These are phyloP conservation scores for Montifringilla adamsi DNA, from an alignment of 2,113 vertebrate genomes.

Conservation along the genomic window DNA sequence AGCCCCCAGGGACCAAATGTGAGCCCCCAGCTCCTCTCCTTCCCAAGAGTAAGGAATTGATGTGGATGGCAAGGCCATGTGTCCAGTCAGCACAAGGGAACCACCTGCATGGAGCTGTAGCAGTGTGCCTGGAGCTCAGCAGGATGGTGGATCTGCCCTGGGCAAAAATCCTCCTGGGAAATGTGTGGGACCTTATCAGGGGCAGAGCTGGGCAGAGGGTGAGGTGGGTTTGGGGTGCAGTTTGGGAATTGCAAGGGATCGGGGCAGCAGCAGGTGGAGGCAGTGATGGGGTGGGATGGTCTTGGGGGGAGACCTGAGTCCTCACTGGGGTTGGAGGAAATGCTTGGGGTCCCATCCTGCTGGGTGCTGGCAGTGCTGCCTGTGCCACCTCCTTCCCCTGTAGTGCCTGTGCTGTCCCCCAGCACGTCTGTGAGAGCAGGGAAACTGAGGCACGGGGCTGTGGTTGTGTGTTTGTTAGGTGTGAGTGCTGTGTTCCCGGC, in stretches of 20 bases:
- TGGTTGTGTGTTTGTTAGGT: accelerated
- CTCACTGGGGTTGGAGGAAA: not conserved
- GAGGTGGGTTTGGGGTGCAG: not conserved
- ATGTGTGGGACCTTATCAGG: accelerated
- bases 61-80: accelerated
- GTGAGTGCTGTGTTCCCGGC: accelerated
- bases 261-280: not conserved
- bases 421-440: not conserved
- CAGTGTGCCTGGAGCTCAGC: not conserved
- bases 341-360: accelerated
- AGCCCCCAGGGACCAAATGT: accelerated
- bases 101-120: accelerated
- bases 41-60: accelerated
- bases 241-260: not conserved
- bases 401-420: no score
- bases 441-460: not conserved
- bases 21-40: not conserved
- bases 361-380: not conserved
- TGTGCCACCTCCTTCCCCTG: not conserved
- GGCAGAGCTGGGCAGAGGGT: not conserved
- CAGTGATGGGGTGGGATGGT: not conserved
- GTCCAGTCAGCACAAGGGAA: not conserved
- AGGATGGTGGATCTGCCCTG: not conserved
- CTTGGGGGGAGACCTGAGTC: accelerated
- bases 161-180: not conserved